phyloP scores from a whole-genome alignment of 1,140 invertebrate genomes.

The Ridgeia piscesae region DNA sequence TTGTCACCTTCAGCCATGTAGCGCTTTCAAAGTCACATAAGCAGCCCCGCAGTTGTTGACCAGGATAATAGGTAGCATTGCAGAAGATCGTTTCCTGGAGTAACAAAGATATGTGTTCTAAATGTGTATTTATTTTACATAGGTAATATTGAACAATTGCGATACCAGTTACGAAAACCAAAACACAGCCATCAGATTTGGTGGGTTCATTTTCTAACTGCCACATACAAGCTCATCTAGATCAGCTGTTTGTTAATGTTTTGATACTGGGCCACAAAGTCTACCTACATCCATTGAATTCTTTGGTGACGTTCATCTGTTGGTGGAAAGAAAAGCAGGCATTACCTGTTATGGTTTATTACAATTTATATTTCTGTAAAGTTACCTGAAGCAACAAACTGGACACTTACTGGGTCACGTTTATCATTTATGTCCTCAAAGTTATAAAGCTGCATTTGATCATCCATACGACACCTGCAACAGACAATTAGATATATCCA shows the following conservation, averaged over 20 bases:
- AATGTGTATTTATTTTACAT: slow-evolving; percentile 22
- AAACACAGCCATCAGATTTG: neutral
- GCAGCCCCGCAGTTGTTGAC: slow-evolving; percentile 73
- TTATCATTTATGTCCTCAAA: slow-evolving; percentile 67
- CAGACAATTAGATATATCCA: neutral
- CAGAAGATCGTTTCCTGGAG: slow-evolving; percentile 66
- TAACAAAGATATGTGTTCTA: neutral
- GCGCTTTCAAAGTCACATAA: slow-evolving; percentile 71
- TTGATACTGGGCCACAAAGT: neutral
- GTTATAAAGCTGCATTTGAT: slow-evolving; percentile 49
- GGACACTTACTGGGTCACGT: slow-evolving; percentile 59
- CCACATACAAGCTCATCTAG: neutral
- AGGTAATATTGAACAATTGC: neutral
- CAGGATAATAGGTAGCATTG: slow-evolving; percentile 73
- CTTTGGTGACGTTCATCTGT: too few relatives aligned
- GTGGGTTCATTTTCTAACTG: neutral
- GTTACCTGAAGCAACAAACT: neutral
- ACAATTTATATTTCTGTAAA: neutral
- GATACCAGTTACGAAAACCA: neutral
- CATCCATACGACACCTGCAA: slow-evolving; percentile 13
- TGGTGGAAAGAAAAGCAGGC: neutral
- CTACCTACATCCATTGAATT: neutral
- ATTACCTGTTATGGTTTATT: neutral
- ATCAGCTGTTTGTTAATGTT: neutral
- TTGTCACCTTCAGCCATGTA: slow-evolving; percentile 75